Evolutionary conservation across 1,140 invertebrate genomes (phyloP).

Genomic region (Drosophila sechellia): DNA sequence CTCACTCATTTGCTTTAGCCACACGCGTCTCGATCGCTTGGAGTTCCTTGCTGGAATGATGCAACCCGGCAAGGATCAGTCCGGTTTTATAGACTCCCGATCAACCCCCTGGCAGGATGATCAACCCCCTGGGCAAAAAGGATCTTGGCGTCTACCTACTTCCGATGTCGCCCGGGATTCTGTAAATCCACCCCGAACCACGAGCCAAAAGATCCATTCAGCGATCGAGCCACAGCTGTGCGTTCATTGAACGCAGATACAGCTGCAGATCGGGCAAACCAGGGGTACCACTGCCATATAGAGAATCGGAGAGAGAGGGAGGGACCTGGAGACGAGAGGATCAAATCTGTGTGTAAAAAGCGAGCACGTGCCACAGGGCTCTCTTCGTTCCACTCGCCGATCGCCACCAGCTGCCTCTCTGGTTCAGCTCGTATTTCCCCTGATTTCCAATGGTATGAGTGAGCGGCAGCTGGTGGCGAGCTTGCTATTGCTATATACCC

Average conservation of each 20-base stretch:
- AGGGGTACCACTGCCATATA: constrained; percentile 1
- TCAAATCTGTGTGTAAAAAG: constrained; percentile 72
- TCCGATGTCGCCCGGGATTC: constrained; percentile 69
- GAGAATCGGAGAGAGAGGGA: neutral
- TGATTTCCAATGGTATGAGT: constrained; percentile 38
- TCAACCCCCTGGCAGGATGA: constrained; percentile 41
- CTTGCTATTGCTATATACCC: constrained; percentile 63
- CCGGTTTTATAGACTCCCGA: constrained; percentile 75
- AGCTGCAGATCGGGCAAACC: constrained; percentile 53
- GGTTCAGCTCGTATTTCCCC: constrained; percentile 33
- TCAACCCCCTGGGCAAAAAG: constrained; percentile 55
- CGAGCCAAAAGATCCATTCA: constrained; percentile 60
- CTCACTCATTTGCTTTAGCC: constrained; percentile 32
- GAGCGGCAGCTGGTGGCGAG: constrained; percentile 64
- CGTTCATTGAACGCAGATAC: constrained; percentile 60
- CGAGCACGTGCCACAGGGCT: constrained; percentile 70
- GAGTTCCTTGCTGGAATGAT: constrained; percentile 77
- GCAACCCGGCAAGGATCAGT: constrained; percentile 74
- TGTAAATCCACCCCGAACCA: constrained; percentile 72
- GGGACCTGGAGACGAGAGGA: constrained; percentile 21
- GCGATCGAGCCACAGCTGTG: constrained; percentile 66
- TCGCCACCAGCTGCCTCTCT: constrained; percentile 76
- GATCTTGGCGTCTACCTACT: constrained; percentile 69
- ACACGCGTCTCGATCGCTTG: constrained; percentile 67
- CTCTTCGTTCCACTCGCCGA: constrained; percentile 39